Base-by-base conservation (phyloP, 2,797 vertebrate genomes). In the Trachops cirrhosus region DNA sequence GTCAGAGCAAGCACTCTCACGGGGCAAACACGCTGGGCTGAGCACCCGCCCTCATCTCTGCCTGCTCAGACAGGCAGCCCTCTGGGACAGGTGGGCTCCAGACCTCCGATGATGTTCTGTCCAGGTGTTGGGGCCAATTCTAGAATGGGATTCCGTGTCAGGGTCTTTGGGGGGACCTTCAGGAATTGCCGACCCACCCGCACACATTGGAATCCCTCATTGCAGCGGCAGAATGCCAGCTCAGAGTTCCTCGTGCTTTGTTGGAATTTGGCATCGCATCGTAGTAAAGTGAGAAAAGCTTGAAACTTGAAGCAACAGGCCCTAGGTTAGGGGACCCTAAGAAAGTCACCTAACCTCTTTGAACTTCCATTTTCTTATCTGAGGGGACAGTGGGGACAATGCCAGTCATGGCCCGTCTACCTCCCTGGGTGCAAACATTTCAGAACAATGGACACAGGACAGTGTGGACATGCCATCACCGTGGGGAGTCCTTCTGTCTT, bases 371-470 rank as follows among this genome's bases (percentile, higher is more conserved):
- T 48, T 59, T 50, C 34, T 62, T 9, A 24, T 50, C n/a, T 41
- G 62, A 59, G 15, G 24, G n/a, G 41, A 70, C 24, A 52, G 7
- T 39, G 14, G 34, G 67, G 9, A 21, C 54, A 68, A 1, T 29
- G 39, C 24, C 4, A n/a, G n/a, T 3, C 50, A 26, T 34, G 19
- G 0, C 5, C 57, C 50, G 34, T 9, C 10, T 34, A 29, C 29
- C n/a, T 19, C 39, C 29, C 32, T 34, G 15, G 39, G 12, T 29
- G 44, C 32, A 22, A 71, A 64, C 48, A 44, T 34, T 80, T 9
- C n/a, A 39, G 37, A 74, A 50, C 22, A n/a, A 5, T 0, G 22
- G 24, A 26, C 26, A 37, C 0, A 0, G 22, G 34, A 50, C 6
- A 2, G 1, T 12, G 46, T 29, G 5, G 22, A 1, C 21, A 21